Percentiles rank a stretch among this genome's conserved stretches.
These are phyloP conservation scores for Drosophila rellima DNA, from an alignment of 2,888 invertebrate species.

Conservation along the genomic window DNA sequence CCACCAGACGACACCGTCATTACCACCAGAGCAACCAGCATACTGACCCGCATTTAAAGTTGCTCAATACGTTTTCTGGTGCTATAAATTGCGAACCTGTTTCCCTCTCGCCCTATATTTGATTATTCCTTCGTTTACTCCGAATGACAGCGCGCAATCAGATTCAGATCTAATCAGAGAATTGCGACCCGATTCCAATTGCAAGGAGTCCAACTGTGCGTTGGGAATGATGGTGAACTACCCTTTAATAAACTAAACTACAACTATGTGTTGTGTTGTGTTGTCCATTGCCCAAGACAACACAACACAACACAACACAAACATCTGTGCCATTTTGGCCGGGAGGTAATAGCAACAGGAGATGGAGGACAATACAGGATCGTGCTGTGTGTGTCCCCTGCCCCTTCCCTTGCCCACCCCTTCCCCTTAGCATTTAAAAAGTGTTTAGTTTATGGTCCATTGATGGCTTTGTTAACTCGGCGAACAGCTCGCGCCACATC, in stretches of 20 bases:
- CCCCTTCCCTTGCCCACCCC: slow-evolving; percentile 27
- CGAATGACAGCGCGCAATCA: slow-evolving; percentile 62
- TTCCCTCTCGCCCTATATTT: slow-evolving; percentile 28
- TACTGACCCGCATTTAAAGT: slow-evolving; percentile 83
- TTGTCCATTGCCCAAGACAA: slow-evolving; percentile 43
- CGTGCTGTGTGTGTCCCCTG: slow-evolving; percentile 19
- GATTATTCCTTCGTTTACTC: slow-evolving; percentile 39
- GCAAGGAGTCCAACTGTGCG: slow-evolving; percentile 70
- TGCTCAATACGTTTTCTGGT: slow-evolving; percentile 85
- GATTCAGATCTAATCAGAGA: slow-evolving; percentile 78
- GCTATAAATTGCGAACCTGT: slow-evolving; percentile 82
- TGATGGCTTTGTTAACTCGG: slow-evolving; percentile 85
- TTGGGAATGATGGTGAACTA: slow-evolving; percentile 84
- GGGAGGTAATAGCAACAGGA: slow-evolving; percentile 24
- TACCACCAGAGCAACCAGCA: slow-evolving; percentile 57
- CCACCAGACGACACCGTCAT: slow-evolving; percentile 73
- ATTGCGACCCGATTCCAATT: slow-evolving; percentile 68
- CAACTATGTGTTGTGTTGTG: slow-evolving; percentile 14
- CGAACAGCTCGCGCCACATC: slow-evolving; percentile 57
- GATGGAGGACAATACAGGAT: slow-evolving; percentile 37
- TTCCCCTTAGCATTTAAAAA: slow-evolving; percentile 78
- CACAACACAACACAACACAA: slow-evolving; percentile 50
- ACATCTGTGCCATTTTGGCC: slow-evolving; percentile 82
- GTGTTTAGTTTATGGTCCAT: slow-evolving; percentile 85
- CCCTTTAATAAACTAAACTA: slow-evolving; percentile 81